Percentiles rank a stretch among this genome's conserved stretches.
These are phyloP conservation scores for Recurvirostra avosetta DNA, from an alignment of 2,113 vertebrate genomes.

Conservation along the genomic window DNA sequence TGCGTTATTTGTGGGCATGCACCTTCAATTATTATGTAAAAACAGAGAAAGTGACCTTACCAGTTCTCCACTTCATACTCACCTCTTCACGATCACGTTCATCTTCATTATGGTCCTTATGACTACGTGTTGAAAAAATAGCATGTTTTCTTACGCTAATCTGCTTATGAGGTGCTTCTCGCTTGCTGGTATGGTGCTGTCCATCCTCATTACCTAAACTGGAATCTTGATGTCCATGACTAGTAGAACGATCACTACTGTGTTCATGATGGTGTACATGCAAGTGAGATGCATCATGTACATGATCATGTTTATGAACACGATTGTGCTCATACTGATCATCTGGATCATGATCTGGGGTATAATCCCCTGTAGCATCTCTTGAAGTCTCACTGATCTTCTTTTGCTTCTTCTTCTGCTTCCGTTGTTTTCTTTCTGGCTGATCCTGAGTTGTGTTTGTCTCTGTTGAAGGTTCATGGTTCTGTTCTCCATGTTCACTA, in stretches of 20 bases:
- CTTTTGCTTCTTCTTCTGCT: constrained; percentile 73
- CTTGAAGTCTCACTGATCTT: constrained; percentile 69
- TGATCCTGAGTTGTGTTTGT: constrained; percentile 77
- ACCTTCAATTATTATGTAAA: not conserved
- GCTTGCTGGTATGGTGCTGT: constrained; percentile 67
- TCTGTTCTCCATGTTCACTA: constrained; percentile 58
- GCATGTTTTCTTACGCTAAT: constrained; percentile 58
- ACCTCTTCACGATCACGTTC: constrained; percentile 72
- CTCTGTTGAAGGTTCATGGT: constrained; percentile 65
- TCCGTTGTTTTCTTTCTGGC: constrained; percentile 64
- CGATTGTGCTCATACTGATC: constrained; percentile 43
- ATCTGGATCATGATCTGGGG: not conserved
- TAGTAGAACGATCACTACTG: not conserved
- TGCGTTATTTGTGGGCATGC: not conserved
- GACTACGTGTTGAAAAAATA: not conserved
- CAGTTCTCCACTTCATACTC: not conserved
- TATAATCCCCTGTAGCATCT: constrained; percentile 51
- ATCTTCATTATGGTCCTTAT: constrained; percentile 55
- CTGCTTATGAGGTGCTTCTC: constrained; percentile 64
- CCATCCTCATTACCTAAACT: constrained; percentile 14
- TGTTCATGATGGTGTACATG: constrained; percentile 47
- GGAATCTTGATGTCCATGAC: constrained; percentile 62
- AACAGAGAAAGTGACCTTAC: not conserved
- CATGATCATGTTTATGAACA: constrained; percentile 66
- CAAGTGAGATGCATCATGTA: constrained; percentile 25